phyloP scores from a whole-genome alignment of 92 coral and sea anemone species.

The Virgularia gustaviana region DNA sequence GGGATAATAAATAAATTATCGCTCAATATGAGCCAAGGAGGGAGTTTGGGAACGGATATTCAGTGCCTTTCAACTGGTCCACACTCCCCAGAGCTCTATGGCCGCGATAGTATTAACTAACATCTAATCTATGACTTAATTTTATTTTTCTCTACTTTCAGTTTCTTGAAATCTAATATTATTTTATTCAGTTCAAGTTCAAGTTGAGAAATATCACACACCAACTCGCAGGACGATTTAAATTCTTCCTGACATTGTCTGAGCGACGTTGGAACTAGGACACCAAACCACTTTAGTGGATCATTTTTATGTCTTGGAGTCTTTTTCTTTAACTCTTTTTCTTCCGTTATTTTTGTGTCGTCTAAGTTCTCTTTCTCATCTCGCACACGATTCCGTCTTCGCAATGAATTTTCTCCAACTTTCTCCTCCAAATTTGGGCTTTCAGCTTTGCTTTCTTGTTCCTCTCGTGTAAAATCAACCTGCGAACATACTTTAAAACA shows the following conservation, averaged over 20 bases:
- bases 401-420: too few relatives aligned
- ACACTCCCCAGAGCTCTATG: background rate
- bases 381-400: too few relatives aligned
- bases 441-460: too few relatives aligned
- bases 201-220: conserved; percentile 69
- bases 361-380: conserved; percentile 39
- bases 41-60: too few relatives aligned
- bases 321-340: background rate
- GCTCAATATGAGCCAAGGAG: too few relatives aligned
- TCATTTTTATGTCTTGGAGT: conserved; percentile 45
- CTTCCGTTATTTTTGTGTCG: background rate
- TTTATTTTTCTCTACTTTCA: conserved; percentile 48
- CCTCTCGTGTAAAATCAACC: too few relatives aligned
- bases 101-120: background rate
- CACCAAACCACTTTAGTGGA: conserved; percentile 95
- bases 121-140: background rate
- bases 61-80: too few relatives aligned
- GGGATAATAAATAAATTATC: too few relatives aligned
- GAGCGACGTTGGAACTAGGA: conserved; percentile 76
- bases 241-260: conserved; percentile 72
- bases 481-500: too few relatives aligned
- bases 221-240: conserved; percentile 64
- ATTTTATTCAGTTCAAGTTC: conserved; percentile 61
- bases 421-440: too few relatives aligned
- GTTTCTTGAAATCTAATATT: conserved; percentile 48